Base-by-base conservation (phyloP, 2,888 invertebrate genomes). In the Drosophila melanosoma region DNA sequence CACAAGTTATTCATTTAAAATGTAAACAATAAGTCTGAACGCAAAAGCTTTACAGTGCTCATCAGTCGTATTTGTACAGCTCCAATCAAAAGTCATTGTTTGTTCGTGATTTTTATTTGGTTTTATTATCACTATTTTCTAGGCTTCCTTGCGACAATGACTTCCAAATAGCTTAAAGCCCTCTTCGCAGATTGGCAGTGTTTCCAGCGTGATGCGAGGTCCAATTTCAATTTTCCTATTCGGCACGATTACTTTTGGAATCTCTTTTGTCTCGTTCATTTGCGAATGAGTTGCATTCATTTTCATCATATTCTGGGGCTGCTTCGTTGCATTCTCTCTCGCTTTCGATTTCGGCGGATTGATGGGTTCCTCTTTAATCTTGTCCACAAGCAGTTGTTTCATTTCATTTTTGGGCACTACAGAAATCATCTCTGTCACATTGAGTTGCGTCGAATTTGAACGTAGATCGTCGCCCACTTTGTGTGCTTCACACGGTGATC, bases 71-170 rank as follows among this genome's bases (percentile, higher is more conserved):
- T 53, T 3, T 5, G 45, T 12, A 52, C 45, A 36, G 64, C 29
- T 12, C n/a, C 12, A 48, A 56, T 38, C 10, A 45, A 70, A 63
- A 64, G 29, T 32, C 51, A 48, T 49, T 45, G 3, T 45, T 62
- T 29, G 48, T 38, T 7, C 23, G 35, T 29, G 17, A 1, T 40
- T n/a, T 51, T 26, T 5, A 11, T n/a, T 36, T 49, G 38, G 33
- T 45, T 54, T 42, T 59, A 52, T 57, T 29, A 10, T 54, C 0
- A 2, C 4, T 6, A 8, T 1, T 35, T 17, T 32, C 35, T 69
- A 89, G 29, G 66, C 85, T 42, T 29, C 33, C 38, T 73, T 79
- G 10, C 86, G 90, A 59, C 87, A 87, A 54, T 77, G 80, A 17
- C 33, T 57, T 1, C 59, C 70, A 10, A 42, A 52, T 2, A 77